These are phyloP conservation scores for Drosophila truncata DNA, from an alignment of 1,140 invertebrate species.

Conservation along the genomic window DNA sequence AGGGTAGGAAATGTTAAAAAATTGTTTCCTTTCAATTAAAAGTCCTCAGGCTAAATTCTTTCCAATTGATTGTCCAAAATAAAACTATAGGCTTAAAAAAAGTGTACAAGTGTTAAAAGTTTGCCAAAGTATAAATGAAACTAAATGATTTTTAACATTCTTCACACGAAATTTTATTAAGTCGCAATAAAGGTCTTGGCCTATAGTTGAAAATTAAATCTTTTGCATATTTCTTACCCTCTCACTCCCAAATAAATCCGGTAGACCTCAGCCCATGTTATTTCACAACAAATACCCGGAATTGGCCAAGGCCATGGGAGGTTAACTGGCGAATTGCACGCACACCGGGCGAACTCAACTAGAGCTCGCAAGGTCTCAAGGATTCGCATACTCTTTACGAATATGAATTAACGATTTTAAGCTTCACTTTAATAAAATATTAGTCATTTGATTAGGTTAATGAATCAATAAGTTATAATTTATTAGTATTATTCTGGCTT, in stretches of 20 bases:
- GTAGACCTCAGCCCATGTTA: slow-evolving; percentile 7
- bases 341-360: slow-evolving; percentile 31
- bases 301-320: slow-evolving; percentile 65
- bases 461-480: neutral
- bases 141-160: neutral
- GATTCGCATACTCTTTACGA: slow-evolving; percentile 7
- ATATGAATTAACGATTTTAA: neutral
- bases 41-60: neutral
- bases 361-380: slow-evolving; percentile 16
- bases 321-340: slow-evolving; percentile 70
- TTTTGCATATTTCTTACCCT: slow-evolving; percentile 9
- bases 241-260: slow-evolving; percentile 9
- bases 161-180: neutral
- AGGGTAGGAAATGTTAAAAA: neutral
- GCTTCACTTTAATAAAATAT: neutral
- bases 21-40: neutral
- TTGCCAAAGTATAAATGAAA: neutral
- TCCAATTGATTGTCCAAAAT: too few relatives aligned
- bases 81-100: too few relatives aligned
- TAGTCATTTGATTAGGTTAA: neutral
- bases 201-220: slow-evolving; percentile 18
- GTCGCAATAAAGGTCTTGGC: neutral
- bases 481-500: neutral
- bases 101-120: neutral
- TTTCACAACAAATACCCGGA: slow-evolving; percentile 68